These are phyloP conservation scores for Climacteris rufus DNA, from an alignment of 2,113 vertebrate genomes.

Conservation along the genomic window DNA sequence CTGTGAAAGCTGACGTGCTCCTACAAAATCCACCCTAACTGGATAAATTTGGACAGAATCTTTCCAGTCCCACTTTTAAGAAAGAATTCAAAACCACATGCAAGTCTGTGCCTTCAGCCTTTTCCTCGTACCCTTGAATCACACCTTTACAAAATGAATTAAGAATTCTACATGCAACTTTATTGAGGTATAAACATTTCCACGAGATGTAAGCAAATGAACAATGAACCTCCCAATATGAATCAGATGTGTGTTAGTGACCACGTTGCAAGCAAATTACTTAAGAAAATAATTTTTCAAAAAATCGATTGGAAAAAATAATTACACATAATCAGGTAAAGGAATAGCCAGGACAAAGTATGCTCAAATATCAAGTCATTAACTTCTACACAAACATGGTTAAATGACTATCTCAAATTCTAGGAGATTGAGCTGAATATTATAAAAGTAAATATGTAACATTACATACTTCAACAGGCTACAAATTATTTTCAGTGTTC, in stretches of 20 bases:
- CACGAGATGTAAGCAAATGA: accelerated
- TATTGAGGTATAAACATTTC: not conserved
- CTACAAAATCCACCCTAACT: accelerated
- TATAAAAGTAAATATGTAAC: not conserved
- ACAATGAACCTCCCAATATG: not conserved
- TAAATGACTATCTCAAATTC: not conserved
- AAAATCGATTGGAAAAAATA: not conserved
- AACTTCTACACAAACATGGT: not conserved
- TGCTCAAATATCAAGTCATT: not conserved
- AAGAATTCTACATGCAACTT: not conserved
- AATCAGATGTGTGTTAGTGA: not conserved
- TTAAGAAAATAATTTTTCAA: not conserved
- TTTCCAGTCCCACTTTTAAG: not conserved
- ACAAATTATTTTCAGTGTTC: not conserved
- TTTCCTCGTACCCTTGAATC: not conserved
- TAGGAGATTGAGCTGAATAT: not conserved
- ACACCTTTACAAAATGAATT: not conserved
- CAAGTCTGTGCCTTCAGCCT: not conserved
- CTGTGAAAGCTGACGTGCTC: not conserved
- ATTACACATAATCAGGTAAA: not conserved
- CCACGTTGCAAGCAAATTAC: not conserved
- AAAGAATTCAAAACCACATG: not conserved
- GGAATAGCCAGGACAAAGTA: not conserved
- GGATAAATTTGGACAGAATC: not conserved
- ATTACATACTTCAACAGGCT: not conserved